Base-by-base conservation (phyloP, 2,797 vertebrate species). In the Enteromius trimaculatus region DNA sequence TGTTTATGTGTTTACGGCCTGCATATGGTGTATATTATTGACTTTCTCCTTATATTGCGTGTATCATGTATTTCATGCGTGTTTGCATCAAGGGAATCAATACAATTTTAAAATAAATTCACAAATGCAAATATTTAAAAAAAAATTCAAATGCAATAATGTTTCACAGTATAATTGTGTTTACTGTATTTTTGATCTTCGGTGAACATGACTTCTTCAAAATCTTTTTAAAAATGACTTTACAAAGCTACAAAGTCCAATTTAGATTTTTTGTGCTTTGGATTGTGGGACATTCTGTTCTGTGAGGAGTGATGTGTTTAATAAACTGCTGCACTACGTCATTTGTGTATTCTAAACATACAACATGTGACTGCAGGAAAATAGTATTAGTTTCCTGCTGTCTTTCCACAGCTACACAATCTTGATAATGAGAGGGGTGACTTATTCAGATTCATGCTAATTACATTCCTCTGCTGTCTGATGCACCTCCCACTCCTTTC, bases 381-480 rank as follows among this genome's bases (percentile, higher is more conserved):
- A 1, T 21, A 29, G 16, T 49, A 19, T 23, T 17, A 26, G 37
- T 11, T 76, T 74, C 23, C 23, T 64, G 6, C 26, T 3, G 6
- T 23, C 65, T 34, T 29, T 37, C 47, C 77, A 51, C 17, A 51
- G 16, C 21, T 34, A 51, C 21, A 17, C 8, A 64, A 39, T 49
- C 87, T 90, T 92, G 90, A 90, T 92, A 86, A 93, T 93, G 92
- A 91, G 75, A 86, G 70, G 75, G 85, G 80, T 93, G 92, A 94
- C 93, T 8, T 93, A 88, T 83, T 81, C 72, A 13, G 80, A 87
- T 89, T 89, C 90, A 77, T 13, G 77, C 66, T 92, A 91, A 94
- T 94, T 92, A 89, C 86, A 90, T 91, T 92, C 87, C 88, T 92
- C 76, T 88, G 80, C 88, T 91, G 53, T 87, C 69, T 86, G 37